Conservation (phyloP, 2,113 vertebrate genomes). For the Ancistrus triradiatus region DNA sequence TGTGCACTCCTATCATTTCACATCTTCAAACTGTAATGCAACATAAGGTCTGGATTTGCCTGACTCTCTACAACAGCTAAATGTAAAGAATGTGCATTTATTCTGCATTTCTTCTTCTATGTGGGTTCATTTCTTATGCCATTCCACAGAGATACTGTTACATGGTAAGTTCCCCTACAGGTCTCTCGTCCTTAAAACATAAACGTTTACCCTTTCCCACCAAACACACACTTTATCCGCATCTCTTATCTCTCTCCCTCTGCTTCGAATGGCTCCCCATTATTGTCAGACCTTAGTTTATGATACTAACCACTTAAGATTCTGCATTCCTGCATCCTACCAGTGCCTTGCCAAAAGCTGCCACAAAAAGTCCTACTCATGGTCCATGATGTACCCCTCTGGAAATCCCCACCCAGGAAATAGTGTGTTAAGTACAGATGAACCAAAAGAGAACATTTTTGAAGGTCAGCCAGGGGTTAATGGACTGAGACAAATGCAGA, state of each 20-base stretch:
- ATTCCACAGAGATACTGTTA: constrained; percentile 64
- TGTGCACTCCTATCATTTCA: no score
- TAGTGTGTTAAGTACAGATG: no score
- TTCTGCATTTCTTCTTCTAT: constrained; percentile 54
- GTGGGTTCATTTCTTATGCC: constrained; percentile 38
- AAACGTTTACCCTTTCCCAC: constrained; percentile 25
- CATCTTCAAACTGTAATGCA: no score
- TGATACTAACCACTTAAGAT: no score
- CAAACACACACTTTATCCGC: constrained; percentile 16
- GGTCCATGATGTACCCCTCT: not conserved
- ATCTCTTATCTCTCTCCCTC: constrained; percentile 12
- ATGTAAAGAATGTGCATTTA: constrained; percentile 43
- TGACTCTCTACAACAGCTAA: constrained; percentile 22
- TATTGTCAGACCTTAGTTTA: constrained; percentile 25
- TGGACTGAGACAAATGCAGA: no score
- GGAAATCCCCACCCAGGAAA: constrained; percentile 8
- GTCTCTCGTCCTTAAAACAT: no score
- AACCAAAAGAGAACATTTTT: no score
- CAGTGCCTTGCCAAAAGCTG: constrained; percentile 46
- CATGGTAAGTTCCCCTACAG: constrained; percentile 62
- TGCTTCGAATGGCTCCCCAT: constrained; percentile 32
- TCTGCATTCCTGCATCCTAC: constrained; percentile 48
- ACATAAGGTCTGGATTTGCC: no score
- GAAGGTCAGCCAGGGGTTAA: no score
- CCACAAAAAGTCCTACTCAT: constrained; percentile 16